phyloP scores from a whole-genome alignment of 64 coral and sea anemone genomes.

The Dendrophyllia cribrosa region DNA sequence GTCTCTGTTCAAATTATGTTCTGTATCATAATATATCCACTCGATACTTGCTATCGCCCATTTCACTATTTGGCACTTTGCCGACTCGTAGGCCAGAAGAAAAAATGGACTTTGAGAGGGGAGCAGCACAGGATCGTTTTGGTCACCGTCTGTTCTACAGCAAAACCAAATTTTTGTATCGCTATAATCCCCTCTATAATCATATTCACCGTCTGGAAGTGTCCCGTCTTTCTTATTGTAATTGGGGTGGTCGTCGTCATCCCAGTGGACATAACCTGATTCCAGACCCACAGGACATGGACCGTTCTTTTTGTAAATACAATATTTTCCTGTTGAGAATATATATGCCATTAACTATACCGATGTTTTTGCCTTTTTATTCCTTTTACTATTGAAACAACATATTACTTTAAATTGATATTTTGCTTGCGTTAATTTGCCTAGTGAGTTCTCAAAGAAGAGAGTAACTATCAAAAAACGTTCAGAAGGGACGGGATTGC shows the following conservation, averaged over 20 bases:
- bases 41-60: conserved; percentile 24
- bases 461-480: too few relatives aligned
- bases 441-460: too few relatives aligned
- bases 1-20: not conserved
- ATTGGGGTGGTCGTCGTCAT: not conserved
- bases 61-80: conserved; percentile 23
- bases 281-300: not conserved
- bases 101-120: conserved; percentile 41
- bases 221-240: not conserved
- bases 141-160: conserved; percentile 21
- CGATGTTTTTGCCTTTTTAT: too few relatives aligned
- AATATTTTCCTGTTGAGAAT: conserved; percentile 17
- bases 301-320: not conserved
- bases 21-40: conserved; percentile 46
- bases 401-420: too few relatives aligned
- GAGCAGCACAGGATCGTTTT: conserved; percentile 15
- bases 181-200: not conserved
- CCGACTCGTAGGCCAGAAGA: conserved; percentile 26
- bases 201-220: not conserved
- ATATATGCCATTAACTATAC: too few relatives aligned
- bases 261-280: not conserved
- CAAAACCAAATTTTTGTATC: conserved; percentile 22
- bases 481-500: too few relatives aligned
- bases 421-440: too few relatives aligned
- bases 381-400: too few relatives aligned